Base-by-base conservation (phyloP, 2,797 vertebrate genomes). In the Pipistrellus pygmaeus region DNA sequence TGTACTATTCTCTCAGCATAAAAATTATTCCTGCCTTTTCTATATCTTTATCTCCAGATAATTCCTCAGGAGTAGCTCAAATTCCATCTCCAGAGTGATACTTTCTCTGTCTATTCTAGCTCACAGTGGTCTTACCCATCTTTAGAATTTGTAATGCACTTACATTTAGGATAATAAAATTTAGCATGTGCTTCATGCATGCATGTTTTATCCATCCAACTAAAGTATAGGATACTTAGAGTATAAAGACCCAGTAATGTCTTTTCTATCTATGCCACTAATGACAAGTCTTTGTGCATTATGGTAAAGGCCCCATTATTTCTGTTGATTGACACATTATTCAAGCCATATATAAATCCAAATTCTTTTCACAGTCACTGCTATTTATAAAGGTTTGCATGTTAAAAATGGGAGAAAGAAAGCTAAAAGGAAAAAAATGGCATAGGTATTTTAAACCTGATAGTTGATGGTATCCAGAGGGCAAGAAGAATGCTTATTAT, bases 131-230 rank as follows among this genome's bases (percentile, higher is more conserved):
- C 78, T 85, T 60, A 41, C 14, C 15, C 17, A 53, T 76, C 76
- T 91, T 90, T 48, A 83, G 83, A 71, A 75, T 91, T 91, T 88
- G 21, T 91, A 53, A 78, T 57, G 4, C 32, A 81, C n/a, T 73
- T 95, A 60, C 2, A 73, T 5, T 76, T 46, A 69, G 38, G 46
- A 41, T 85, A 27, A 35, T 82, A 75, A n/a, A 62, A 30, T 81
- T 90, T 44, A 93, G n/a, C 46, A 25, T 80, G 90, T 81, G 60
- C 69, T 93, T 82, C 30, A 69, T 66, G 38, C 2, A 20, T 77
- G 46, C 32, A 13, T 73, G 30, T 53, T 85, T 86, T 82, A 73
- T 75, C 38, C 27, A 35, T 9, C 35, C n/a, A 93, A 44, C 44
- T 68, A 25, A 90, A 83, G 83, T 64, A 62, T 35, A 85, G 51